Evolutionary conservation across 2,797 vertebrate species (phyloP).

Genomic region (Clarias pachynema): DNA sequence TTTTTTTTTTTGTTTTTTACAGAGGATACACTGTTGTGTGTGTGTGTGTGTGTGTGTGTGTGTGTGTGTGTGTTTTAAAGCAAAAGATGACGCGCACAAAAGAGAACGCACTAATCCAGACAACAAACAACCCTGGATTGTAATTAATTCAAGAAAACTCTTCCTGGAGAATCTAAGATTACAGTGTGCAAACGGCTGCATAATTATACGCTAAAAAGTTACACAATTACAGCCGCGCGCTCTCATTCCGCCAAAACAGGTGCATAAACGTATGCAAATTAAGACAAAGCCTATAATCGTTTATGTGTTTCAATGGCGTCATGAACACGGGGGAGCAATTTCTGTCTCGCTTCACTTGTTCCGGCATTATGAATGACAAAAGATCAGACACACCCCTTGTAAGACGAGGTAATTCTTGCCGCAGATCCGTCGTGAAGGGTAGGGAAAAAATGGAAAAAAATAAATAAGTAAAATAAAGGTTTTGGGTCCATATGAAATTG

Average conservation of each 20-base stretch:
- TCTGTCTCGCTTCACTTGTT: slow-evolving; percentile 66
- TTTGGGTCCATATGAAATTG: slow-evolving; percentile 28
- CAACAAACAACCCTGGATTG: slow-evolving; percentile 53
- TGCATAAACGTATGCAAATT: slow-evolving; percentile 78
- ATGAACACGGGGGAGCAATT: slow-evolving; percentile 65
- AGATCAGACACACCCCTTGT: slow-evolving; percentile 53
- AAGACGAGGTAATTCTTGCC: slow-evolving; percentile 50
- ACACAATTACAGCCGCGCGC: slow-evolving; percentile 68
- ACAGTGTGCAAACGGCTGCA: slow-evolving; percentile 69
- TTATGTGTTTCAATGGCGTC: slow-evolving; percentile 70
- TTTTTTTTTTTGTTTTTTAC: slow-evolving; percentile 21
- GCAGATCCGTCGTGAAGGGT: slow-evolving; percentile 33
- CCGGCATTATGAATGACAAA: slow-evolving; percentile 65
- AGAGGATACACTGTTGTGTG: neutral
- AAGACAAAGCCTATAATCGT: slow-evolving; percentile 66
- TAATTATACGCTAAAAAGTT: slow-evolving; percentile 77
- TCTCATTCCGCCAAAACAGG: slow-evolving; percentile 68
- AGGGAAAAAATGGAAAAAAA: neutral
- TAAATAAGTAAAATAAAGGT: slow-evolving; percentile 12
- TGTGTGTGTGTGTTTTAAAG: slow-evolving; percentile 19
- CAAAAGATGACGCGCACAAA: slow-evolving; percentile 50
- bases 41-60: slow-evolving; percentile 16
- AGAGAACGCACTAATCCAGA: slow-evolving; percentile 50
- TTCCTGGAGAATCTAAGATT: slow-evolving; percentile 66
- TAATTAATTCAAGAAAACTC: slow-evolving; percentile 65